Conservation (phyloP, 1,140 invertebrate species). For the Stegodyphus dumicola region DNA sequence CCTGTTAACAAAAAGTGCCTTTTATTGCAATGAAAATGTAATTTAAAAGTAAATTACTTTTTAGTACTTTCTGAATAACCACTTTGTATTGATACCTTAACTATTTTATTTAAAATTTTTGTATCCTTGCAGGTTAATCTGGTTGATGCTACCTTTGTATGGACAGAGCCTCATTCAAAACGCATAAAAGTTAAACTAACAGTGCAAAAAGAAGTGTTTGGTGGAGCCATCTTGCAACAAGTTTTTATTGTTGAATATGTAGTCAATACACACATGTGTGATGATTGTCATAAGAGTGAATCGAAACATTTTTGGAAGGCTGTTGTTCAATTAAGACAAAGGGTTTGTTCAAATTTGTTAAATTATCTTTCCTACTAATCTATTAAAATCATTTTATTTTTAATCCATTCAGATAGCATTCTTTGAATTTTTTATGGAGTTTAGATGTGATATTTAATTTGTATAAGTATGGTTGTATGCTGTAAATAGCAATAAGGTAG, state of each 20-base stretch:
- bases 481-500: too few relatives aligned
- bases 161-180: constrained; percentile 99
- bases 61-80: too few relatives aligned
- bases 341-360: constrained; percentile 64
- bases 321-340: constrained; percentile 77
- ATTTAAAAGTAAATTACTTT: too few relatives aligned
- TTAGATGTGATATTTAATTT: too few relatives aligned
- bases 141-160: constrained; percentile 96
- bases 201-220: constrained; percentile 89
- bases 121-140: constrained; percentile 72
- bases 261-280: constrained; percentile 94
- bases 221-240: constrained; percentile 72
- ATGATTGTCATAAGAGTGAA: constrained; percentile 95
- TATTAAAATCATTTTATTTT: too few relatives aligned
- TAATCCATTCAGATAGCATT: too few relatives aligned
- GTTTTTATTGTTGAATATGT: constrained; percentile 93
- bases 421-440: too few relatives aligned
- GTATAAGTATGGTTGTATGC: too few relatives aligned
- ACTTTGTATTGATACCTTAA: not conserved
- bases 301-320: constrained; percentile 99
- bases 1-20: too few relatives aligned
- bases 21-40: too few relatives aligned
- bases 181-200: constrained; percentile 96
- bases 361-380: too few relatives aligned
- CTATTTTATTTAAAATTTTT: constrained; percentile 9